Base-by-base conservation (phyloP, 53 echinoderm and acorn worm genomes). In the Mesocentrotus franciscanus region DNA sequence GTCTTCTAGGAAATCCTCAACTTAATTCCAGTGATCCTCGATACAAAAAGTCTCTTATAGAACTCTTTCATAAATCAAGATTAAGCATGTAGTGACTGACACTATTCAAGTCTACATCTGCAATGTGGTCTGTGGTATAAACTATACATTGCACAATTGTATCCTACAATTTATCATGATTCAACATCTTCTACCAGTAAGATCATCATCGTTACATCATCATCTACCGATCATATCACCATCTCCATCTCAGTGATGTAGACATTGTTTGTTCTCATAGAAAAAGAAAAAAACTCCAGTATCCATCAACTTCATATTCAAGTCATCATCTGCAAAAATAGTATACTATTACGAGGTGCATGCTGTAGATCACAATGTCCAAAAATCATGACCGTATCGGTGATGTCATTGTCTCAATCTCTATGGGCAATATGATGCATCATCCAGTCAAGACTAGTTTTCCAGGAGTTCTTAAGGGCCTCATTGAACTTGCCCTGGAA, bases 381-480 rank as follows among this genome's bases (percentile, higher is more conserved):
- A 64, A 64, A 16, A 64, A 64, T 20, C 18, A 6, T 18, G 71
- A 71, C 26, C 27, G n/a, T 71, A 71, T 71, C 71, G n/a, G 8
- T n/a, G 71, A 71, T n/a, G 71, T n/a, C 9, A 56, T 29, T 6
- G 32, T 91, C 91, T 91, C 91, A 64, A 22, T 61, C 66, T 33
- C 26, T 16, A 36, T 93, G 81, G 32, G 93, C 98, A 27, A 98
- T 96, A 75, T 97, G 95, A 66, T 99, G 99, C 87, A 97, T 96
- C 97, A 96, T 96, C 99, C 99, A 99, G 84, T 99, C 96, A 3
- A 99, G 57, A 92, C 97, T 98, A 0, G 99, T 99, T 94, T 99
- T 99, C 99, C 99, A 99, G 22, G 97, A 97, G 96, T 99, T 98
- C 95, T 99, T 98, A 74, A 99, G 90, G 10, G 99, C 98, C 93